Percentiles rank a stretch among this genome's conserved stretches.
phyloP scores from a whole-genome alignment of 2,888 invertebrate genomes.

The Athetis lepigone region DNA sequence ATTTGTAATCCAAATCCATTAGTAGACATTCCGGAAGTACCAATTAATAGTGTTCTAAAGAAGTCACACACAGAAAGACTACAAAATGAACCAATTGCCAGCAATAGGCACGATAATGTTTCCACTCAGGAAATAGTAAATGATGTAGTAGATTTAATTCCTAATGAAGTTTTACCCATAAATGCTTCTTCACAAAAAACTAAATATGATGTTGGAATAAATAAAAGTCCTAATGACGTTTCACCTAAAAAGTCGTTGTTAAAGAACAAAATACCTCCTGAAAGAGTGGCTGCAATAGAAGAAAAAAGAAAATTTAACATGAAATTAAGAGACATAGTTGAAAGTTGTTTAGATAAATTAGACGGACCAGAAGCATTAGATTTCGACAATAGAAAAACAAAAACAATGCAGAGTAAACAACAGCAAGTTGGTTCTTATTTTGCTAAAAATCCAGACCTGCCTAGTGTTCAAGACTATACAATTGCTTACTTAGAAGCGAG shows the following conservation, averaged over 20 bases:
- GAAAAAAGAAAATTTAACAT: conserved; percentile 85
- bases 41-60: conserved; percentile 12
- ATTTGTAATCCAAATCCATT: conserved; percentile 23
- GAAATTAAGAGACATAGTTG: conserved; percentile 82
- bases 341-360: conserved; percentile 77
- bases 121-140: conserved; percentile 3
- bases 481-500: conserved; percentile 78
- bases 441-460: conserved; percentile 61
- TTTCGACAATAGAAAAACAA: conserved; percentile 45
- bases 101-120: conserved; percentile 4
- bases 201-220: conserved; percentile 1
- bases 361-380: conserved; percentile 63
- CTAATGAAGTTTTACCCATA: background rate
- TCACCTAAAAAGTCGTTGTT: conserved; percentile 36
- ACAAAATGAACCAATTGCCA: background rate
- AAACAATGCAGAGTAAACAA: conserved; percentile 24
- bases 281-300: conserved; percentile 81
- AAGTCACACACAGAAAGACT: background rate
- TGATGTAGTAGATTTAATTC: conserved; percentile 14
- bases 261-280: conserved; percentile 70
- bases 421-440: conserved; percentile 49
- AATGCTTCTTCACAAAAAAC: conserved; percentile 11
- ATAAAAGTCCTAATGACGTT: conserved; percentile 1
- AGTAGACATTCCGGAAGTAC: conserved; percentile 4
- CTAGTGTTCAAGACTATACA: conserved; percentile 69